A percentile compares a stretch with the other conserved stretches of the same genome.
These are phyloP conservation scores for Sander vitreus DNA, from an alignment of 2,113 vertebrate genomes.

Conservation along the genomic window DNA sequence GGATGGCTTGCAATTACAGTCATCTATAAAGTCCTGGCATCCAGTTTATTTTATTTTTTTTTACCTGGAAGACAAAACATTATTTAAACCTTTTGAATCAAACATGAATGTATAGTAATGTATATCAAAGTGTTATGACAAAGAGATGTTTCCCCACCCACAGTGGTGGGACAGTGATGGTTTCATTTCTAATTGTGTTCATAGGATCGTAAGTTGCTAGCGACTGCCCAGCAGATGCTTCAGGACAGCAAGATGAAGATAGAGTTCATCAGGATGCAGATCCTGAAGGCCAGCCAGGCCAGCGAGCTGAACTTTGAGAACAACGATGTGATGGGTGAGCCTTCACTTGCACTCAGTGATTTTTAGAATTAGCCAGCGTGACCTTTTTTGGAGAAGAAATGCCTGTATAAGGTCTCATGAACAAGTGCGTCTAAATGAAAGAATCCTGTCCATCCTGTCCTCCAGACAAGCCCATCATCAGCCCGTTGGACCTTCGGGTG, in stretches of 20 bases:
- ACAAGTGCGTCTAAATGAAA: neutral
- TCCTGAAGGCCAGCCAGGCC: slow-evolving; percentile 97
- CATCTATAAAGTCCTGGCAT: neutral
- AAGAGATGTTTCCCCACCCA: neutral
- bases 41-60: no score
- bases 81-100: neutral
- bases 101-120: neutral
- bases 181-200: neutral
- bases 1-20: neutral
- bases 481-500: slow-evolving; percentile 96
- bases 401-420: neutral
- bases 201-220: slow-evolving; percentile 96
- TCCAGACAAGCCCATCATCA: slow-evolving; percentile 95
- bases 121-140: neutral
- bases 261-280: slow-evolving; percentile 99
- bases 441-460: neutral
- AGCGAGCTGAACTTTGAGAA: slow-evolving; percentile 95
- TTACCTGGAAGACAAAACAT: neutral
- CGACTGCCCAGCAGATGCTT: slow-evolving; percentile 97
- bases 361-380: neutral
- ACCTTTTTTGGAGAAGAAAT: neutral
- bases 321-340: slow-evolving; percentile 88
- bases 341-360: neutral
- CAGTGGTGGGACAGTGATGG: neutral
- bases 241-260: slow-evolving; percentile 99